Evolutionary conservation across 2,888 invertebrate species (phyloP), one percentile per base, ranked within the genome.

Genomic region (Nomada fucata): DNA sequence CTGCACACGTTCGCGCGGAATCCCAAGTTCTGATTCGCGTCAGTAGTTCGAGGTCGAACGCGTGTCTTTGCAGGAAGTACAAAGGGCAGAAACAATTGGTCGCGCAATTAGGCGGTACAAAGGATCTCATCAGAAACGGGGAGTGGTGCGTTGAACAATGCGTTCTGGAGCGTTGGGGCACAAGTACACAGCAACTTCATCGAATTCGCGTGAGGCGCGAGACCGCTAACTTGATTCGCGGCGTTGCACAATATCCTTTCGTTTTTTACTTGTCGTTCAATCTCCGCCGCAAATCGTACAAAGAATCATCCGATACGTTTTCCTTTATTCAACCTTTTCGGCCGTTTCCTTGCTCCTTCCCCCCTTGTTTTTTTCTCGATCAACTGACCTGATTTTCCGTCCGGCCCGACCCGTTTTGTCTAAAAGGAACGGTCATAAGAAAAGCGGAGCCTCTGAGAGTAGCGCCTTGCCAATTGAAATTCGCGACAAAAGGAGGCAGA

Each of bases 391-490:
- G 78, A 86, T 87, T 87, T 67, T 36, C 36, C 36, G 23, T 29
- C 44, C 65, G 10, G 69, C n/a, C 47, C 29, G 79, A 57, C 60
- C 67, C 67, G 57, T 76, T 73, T 79, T 81, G 36, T 73, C 64
- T 36, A 52, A 47, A 18, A 3, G 74, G 53, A 52, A 61, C 42
- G 61, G 57, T 52, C 65, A 73, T 55, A 73, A 69, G 75, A 52
- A 63, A 70, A 67, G 44, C 55, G 52, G 72, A 70, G 63, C 73
- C 75, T 63, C 85, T 71, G 52, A 72, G 61, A 53, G 75, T 71
- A 83, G 71, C 67, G 80, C 52, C 80, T 84, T 79, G 79, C 86
- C 88, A 85, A 88, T 88, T 88, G 88, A 88, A 86, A 88, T 84
- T 72, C 57, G 20, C 75, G 69, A 88, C 85, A 87, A 87, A 87